phyloP scores from a whole-genome alignment of 2,888 invertebrate species.

The Cheilosia variabilis region DNA sequence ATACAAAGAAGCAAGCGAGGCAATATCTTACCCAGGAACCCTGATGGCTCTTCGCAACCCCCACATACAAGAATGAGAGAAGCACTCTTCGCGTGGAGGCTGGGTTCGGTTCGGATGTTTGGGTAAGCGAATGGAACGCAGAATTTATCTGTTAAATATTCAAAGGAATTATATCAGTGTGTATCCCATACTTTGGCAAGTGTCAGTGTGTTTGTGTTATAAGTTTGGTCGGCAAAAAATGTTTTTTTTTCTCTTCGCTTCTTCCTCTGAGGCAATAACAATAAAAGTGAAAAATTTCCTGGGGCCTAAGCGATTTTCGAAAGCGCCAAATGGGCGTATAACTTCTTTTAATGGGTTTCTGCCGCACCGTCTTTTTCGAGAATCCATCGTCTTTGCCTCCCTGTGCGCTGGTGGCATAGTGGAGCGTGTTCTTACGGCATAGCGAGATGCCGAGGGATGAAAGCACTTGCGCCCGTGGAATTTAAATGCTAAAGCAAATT shows the following conservation, averaged over 20 bases:
- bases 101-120: conserved; percentile 22
- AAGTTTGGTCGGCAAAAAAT: conserved; percentile 56
- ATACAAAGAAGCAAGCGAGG: conserved; percentile 66
- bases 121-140: conserved; percentile 71
- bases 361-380: conserved; percentile 60
- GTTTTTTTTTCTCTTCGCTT: conserved; percentile 36
- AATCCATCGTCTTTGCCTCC: conserved; percentile 41
- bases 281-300: conserved; percentile 76
- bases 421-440: not conserved
- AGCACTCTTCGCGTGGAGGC: conserved; percentile 20
- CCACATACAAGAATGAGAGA: conserved; percentile 5
- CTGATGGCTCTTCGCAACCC: conserved; percentile 28
- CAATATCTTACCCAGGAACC: conserved; percentile 61
- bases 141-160: conserved; percentile 75
- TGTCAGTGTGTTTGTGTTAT: conserved; percentile 55
- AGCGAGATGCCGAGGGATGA: conserved; percentile 31
- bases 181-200: conserved; percentile 16
- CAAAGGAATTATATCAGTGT: conserved; percentile 70
- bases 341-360: conserved; percentile 73
- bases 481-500: conserved; percentile 74
- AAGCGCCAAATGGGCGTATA: conserved; percentile 76
- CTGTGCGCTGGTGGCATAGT: not conserved
- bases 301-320: conserved; percentile 76
- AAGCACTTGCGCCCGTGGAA: conserved; percentile 59
- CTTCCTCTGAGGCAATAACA: conserved; percentile 71